Evolutionary conservation across 2,113 vertebrate genomes (phyloP).

Genomic region (Cynoglossus semilaevis): DNA sequence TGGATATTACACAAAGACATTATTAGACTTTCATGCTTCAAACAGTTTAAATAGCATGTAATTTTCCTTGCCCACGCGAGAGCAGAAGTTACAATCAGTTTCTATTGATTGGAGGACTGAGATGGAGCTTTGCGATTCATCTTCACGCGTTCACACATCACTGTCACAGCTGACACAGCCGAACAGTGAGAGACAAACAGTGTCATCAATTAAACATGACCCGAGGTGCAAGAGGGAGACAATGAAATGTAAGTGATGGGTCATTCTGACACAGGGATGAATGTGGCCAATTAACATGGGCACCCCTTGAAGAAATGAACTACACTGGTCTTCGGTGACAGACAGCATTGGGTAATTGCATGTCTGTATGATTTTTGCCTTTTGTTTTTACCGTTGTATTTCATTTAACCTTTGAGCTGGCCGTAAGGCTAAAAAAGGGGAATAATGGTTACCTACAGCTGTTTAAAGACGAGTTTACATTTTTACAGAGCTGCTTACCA

Average conservation of each 20-base stretch:
- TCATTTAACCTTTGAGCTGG: too few relatives aligned
- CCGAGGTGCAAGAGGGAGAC: neutral
- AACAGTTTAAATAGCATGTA: constrained; percentile 38
- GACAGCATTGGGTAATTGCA: neutral
- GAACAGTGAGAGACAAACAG: constrained; percentile 29
- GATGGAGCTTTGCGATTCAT: constrained; percentile 13
- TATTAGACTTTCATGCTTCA: constrained; percentile 26
- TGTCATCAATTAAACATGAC: constrained; percentile 18
- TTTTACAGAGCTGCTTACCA: too few relatives aligned
- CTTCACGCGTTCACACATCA: constrained; percentile 12
- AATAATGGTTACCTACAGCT: too few relatives aligned
- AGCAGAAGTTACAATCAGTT: constrained; percentile 38
- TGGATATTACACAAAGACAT: constrained; percentile 33
- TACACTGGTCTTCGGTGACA: neutral
- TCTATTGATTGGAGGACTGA: constrained; percentile 30
- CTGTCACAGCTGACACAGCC: constrained; percentile 21
- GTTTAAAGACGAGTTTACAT: too few relatives aligned
- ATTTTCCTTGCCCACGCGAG: constrained; percentile 40
- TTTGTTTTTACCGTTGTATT: too few relatives aligned
- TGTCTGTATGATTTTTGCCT: too few relatives aligned
- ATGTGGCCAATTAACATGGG: constrained; percentile 18
- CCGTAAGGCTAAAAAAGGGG: too few relatives aligned
- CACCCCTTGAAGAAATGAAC: constrained; percentile 2
- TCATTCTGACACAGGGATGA: neutral
- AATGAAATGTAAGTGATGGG: neutral